phyloP scores from a whole-genome alignment of 2,797 vertebrate genomes.

The Cryptoblepharus egeriae region DNA sequence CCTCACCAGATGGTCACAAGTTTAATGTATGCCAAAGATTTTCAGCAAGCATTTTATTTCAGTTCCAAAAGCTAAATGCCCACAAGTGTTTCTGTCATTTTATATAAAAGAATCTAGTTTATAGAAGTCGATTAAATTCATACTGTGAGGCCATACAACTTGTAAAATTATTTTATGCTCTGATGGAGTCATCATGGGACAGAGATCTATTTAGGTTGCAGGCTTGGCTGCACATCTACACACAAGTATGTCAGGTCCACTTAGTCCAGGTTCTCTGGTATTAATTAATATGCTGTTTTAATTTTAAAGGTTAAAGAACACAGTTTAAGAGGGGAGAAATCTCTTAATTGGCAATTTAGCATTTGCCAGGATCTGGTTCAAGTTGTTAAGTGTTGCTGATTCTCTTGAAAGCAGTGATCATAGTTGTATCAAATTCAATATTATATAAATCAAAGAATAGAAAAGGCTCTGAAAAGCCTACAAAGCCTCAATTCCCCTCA shows the following conservation, averaged over 20 bases:
- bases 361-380: neutral
- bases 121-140: constrained; percentile 1
- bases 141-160: constrained; percentile 32
- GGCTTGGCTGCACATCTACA: constrained; percentile 11
- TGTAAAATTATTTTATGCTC: neutral
- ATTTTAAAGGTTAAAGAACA: neutral
- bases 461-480: neutral
- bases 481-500: no score
- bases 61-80: constrained; percentile 49
- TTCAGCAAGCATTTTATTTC: constrained; percentile 49
- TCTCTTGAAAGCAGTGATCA: neutral
- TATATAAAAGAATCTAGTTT: constrained; percentile 44
- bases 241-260: neutral
- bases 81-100: constrained; percentile 45
- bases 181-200: neutral
- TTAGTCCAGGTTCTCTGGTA: constrained; percentile 23
- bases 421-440: neutral
- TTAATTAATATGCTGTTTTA: neutral
- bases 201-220: constrained; percentile 17
- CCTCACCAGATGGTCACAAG: constrained; percentile 70
- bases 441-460: neutral
- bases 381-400: neutral
- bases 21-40: constrained; percentile 65
- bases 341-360: neutral
- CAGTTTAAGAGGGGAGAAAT: neutral